A percentile compares a stretch with the other conserved stretches of the same genome.
These are phyloP conservation scores for Strigamia maritima DNA, from an alignment of 2,888 invertebrate species.

Conservation along the genomic window DNA sequence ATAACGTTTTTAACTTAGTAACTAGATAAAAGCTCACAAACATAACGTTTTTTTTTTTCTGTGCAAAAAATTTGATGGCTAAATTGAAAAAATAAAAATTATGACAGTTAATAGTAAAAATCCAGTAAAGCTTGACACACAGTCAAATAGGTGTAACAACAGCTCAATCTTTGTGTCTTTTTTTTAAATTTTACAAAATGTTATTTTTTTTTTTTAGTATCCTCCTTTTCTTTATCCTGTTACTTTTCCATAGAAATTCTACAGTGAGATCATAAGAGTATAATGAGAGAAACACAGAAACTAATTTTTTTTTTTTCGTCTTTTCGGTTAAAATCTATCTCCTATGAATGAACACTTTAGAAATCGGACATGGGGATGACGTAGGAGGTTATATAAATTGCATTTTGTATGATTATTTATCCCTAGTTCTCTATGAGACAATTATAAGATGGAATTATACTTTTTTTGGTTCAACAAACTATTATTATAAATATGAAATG, in stretches of 20 bases:
- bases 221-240: not conserved
- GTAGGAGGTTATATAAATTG: slow-evolving; percentile 13
- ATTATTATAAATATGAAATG: slow-evolving; percentile 15
- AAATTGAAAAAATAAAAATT: slow-evolving; percentile 1
- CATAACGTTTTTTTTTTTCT: not conserved
- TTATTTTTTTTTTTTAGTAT: not conserved
- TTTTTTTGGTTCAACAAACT: slow-evolving; percentile 3
- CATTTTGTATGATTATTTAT: not conserved
- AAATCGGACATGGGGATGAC: slow-evolving; percentile 3
- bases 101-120: slow-evolving; percentile 14
- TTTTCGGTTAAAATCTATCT: not conserved
- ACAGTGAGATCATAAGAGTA: slow-evolving; percentile 20
- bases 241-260: not conserved
- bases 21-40: slow-evolving; percentile 20
- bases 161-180: slow-evolving; percentile 15
- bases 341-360: slow-evolving; percentile 11
- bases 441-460: not conserved
- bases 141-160: slow-evolving; percentile 19
- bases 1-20: not conserved
- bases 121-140: slow-evolving; percentile 11
- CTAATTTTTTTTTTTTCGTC: not conserved
- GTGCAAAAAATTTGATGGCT: not conserved
- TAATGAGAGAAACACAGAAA: slow-evolving; percentile 5
- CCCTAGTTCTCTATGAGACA: not conserved
- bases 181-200: not conserved